Conservation (phyloP, 92 coral and sea anemone species). For the Umimayanthus chanpuru region DNA sequence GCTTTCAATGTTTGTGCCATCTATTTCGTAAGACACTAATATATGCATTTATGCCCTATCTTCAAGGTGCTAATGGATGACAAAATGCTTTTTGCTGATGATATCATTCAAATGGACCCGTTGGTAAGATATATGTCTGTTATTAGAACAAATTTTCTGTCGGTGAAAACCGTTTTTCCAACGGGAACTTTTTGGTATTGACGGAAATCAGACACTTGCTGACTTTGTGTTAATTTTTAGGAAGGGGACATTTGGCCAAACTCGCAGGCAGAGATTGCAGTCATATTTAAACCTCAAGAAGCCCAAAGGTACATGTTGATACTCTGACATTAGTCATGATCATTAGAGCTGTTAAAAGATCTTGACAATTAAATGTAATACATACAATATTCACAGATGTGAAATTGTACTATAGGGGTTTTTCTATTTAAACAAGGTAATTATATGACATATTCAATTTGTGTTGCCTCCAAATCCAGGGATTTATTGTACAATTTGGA, state of each 20-base stretch:
- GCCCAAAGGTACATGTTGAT: conserved; percentile 75
- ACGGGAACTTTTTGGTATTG: not conserved
- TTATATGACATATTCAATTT: not conserved
- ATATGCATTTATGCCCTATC: not conserved
- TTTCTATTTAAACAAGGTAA: too few species aligned
- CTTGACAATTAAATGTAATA: too few species aligned
- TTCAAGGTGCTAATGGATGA: conserved; percentile 74
- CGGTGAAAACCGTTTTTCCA: not conserved
- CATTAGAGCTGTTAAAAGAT: too few species aligned
- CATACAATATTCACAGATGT: too few species aligned
- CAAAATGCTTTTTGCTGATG: conserved; percentile 89
- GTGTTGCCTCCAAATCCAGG: not conserved
- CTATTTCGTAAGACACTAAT: not conserved
- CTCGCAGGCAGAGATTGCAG: conserved; percentile 86
- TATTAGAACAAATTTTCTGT: too few species aligned
- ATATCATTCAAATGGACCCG: conserved; percentile 89
- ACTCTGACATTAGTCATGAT: not conserved
- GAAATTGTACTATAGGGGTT: too few species aligned
- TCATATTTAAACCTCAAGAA: conserved; percentile 90
- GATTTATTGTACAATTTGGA: too few species aligned
- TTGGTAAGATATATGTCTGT: conserved; percentile 62
- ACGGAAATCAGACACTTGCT: not conserved
- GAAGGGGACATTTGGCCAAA: conserved; percentile 99
- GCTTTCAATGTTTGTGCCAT: not conserved
- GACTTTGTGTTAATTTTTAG: conserved; percentile 49